These are phyloP conservation scores for Acrocyrtus sp. DNA, from an alignment of 2,888 invertebrate genomes.

Conservation along the genomic window DNA sequence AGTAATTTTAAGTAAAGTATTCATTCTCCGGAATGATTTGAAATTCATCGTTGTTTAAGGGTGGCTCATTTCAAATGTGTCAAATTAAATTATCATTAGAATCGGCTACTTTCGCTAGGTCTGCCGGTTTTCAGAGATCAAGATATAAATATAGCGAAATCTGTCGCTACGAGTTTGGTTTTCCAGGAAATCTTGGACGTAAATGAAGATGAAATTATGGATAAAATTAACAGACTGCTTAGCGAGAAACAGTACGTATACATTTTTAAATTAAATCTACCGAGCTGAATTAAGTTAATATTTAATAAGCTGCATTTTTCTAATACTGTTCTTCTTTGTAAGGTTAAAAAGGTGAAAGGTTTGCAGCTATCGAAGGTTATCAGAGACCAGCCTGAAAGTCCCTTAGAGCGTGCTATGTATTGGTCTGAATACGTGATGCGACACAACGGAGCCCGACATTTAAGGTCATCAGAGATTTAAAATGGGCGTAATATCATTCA, in stretches of 20 bases:
- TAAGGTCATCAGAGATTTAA: constrained; percentile 22
- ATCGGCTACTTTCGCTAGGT: too few relatives aligned
- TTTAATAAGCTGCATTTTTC: too few relatives aligned
- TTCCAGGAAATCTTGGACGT: constrained; percentile 30
- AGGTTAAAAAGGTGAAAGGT: constrained; percentile 38
- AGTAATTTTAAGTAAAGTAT: too few relatives aligned
- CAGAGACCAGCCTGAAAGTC: constrained; percentile 55
- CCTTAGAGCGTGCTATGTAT: constrained; percentile 58
- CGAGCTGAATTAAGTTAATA: neutral
- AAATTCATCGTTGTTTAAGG: too few relatives aligned
- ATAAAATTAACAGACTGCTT: constrained; percentile 9
- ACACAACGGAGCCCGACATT: constrained; percentile 22
- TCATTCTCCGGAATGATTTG: too few relatives aligned
- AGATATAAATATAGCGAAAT: constrained; percentile 11
- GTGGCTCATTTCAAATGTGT: too few relatives aligned
- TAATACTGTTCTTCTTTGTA: too few relatives aligned
- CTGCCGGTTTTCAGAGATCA: constrained; percentile 36
- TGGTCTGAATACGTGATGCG: constrained; percentile 59
- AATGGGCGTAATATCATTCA: constrained; percentile 22
- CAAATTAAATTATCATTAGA: too few relatives aligned
- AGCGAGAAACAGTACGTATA: constrained; percentile 5
- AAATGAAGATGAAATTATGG: constrained; percentile 14
- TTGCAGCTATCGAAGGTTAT: constrained; percentile 36
- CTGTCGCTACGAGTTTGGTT: constrained; percentile 13
- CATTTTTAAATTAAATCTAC: neutral